These are phyloP conservation scores for Cataglyphis livida DNA, from an alignment of 2,888 invertebrate species.

Conservation along the genomic window DNA sequence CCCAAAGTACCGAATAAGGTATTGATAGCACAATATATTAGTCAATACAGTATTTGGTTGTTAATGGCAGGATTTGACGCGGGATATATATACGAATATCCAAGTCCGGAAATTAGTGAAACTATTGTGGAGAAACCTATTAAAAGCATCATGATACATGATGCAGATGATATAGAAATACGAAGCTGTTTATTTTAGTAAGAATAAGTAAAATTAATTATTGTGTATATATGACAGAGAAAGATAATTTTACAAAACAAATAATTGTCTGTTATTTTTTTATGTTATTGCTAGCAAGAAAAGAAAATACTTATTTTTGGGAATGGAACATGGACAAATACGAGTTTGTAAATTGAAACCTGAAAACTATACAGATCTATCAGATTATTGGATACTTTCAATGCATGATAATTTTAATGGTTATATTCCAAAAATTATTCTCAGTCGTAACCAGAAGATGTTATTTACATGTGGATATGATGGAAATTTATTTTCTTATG, in stretches of 20 bases:
- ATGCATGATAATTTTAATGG: slow-evolving; percentile 93
- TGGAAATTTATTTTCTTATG: slow-evolving; percentile 92
- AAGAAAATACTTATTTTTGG: slow-evolving; percentile 87
- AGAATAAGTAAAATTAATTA: slow-evolving; percentile 62
- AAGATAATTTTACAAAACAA: background rate
- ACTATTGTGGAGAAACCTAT: slow-evolving; percentile 85
- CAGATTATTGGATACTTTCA: slow-evolving; percentile 89
- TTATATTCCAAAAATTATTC: slow-evolving; percentile 88
- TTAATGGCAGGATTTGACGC: slow-evolving; percentile 89
- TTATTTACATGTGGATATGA: slow-evolving; percentile 90
- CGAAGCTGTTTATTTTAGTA: slow-evolving; percentile 87
- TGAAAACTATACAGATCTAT: slow-evolving; percentile 86
- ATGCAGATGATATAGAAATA: slow-evolving; percentile 88
- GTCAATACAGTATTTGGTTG: slow-evolving; percentile 87
- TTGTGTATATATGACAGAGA: background rate
- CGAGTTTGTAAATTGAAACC: slow-evolving; percentile 87
- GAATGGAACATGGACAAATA: slow-evolving; percentile 88
- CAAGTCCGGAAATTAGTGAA: slow-evolving; percentile 63
- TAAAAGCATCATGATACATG: slow-evolving; percentile 86
- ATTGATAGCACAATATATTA: slow-evolving; percentile 87
- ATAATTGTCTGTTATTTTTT: background rate
- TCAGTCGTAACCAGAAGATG: slow-evolving; percentile 88
- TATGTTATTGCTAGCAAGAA: slow-evolving; percentile 74
- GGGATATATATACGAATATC: slow-evolving; percentile 89
- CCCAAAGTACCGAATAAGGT: slow-evolving; percentile 88